Base-by-base conservation (phyloP, 2,888 invertebrate species). In the Caenorhabditis macrosperma region DNA sequence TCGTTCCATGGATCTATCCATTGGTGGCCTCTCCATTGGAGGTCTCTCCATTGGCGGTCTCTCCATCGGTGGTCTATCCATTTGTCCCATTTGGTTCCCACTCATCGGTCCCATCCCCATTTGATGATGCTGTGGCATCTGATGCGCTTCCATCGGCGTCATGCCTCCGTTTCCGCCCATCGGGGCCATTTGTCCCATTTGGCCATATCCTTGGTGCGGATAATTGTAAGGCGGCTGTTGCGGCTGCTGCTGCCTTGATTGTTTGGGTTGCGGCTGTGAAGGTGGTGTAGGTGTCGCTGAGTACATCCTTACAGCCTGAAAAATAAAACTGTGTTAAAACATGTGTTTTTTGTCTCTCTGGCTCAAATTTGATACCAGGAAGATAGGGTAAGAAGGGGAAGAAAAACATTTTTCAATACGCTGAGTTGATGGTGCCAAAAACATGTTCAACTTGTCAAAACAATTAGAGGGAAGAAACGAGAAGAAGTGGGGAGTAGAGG, bases 141-240 rank as follows among this genome's bases (percentile, higher is more conserved):
- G 20, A 33, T 48, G 1, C 33, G 50, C 50, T 22, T 71, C 55
- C 55, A 63, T 61, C 4, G 48, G 17, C 35, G 24, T 12, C 60
- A 61, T 71, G 10, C 41, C 54, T 6, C 68, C 71, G 46, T 24
- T 28, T 20, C 33, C 41, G 1, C 30, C 55, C 66, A 67, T 63
- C 15, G 52, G 48, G 57, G 64, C 72, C 72, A 72, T 72, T 72
- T 72, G 72, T 55, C 67, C 67, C 67, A 77, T 69, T 64, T 68
- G 57, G 17, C 68, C 76, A 35, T 68, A 67, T 50, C 76, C 76
- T 26, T 76, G 68, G 41, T 61, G 50, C 15, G 41, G 55, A 17
- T 71, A 69, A 33, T 59, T 60, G 44, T 66, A 69, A 0, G 66
- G 55, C n/a, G 59, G 68, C 35, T 48, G 67, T 33, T 59, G 68